These are phyloP conservation scores for Prionailurus viverrinus DNA, from an alignment of 2,113 vertebrate genomes.

Conservation along the genomic window DNA sequence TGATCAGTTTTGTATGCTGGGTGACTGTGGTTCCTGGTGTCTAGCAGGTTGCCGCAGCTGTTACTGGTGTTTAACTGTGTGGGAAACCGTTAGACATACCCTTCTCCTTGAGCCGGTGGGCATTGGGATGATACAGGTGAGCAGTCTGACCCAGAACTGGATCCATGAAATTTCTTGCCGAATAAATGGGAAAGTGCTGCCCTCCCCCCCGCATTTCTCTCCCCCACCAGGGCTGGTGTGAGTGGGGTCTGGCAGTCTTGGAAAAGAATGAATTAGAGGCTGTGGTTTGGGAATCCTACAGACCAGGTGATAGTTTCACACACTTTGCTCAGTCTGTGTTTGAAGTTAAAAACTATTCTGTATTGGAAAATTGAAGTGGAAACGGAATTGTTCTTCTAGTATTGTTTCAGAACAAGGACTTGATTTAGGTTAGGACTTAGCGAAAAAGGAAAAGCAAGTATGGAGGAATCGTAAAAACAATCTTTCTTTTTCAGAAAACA, in stretches of 20 bases:
- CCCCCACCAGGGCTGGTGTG: background rate
- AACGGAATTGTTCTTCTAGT: constrained; percentile 52
- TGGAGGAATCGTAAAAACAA: constrained; percentile 20
- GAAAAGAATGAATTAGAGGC: background rate
- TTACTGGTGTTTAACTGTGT: background rate
- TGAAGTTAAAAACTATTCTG: constrained; percentile 5
- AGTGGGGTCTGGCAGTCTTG: background rate
- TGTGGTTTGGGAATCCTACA: background rate
- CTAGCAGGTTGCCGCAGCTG: background rate
- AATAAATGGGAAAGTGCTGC: background rate
- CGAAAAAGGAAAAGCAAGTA: constrained; percentile 24
- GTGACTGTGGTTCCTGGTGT: background rate
- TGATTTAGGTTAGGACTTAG: constrained; percentile 57
- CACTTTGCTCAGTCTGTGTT: constrained; percentile 19
- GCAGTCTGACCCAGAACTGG: background rate
- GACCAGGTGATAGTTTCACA: background rate
- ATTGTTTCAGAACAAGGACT: constrained; percentile 37
- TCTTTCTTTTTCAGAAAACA: background rate
- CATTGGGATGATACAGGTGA: background rate
- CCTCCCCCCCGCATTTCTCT: background rate
- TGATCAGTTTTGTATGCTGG: background rate
- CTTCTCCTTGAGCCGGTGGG: background rate
- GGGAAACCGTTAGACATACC: background rate
- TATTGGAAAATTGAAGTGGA: constrained; percentile 48
- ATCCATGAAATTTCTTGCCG: background rate